These are phyloP conservation scores for Penelope pileata DNA, from an alignment of 2,113 vertebrate species.

Conservation along the genomic window DNA sequence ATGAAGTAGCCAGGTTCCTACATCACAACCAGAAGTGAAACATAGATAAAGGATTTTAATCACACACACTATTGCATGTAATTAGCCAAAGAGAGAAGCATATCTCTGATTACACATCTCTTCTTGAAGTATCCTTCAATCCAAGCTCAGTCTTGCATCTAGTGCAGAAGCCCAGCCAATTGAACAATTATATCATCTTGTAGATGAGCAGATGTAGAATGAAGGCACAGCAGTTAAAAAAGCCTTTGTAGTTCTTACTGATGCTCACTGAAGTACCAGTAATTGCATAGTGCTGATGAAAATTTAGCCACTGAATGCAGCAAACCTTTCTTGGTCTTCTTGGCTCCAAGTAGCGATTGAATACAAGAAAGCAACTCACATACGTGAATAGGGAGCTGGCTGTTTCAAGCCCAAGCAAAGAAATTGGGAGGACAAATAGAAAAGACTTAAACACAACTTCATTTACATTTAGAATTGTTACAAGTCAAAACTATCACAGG, in stretches of 20 bases:
- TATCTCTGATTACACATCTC: not conserved
- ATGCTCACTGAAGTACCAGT: not conserved
- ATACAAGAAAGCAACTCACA: not conserved
- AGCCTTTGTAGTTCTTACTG: not conserved
- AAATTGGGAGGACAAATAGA: not conserved
- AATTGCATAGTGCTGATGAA: not conserved
- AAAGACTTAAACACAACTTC: not conserved
- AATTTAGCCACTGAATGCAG: not conserved
- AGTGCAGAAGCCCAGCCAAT: not conserved
- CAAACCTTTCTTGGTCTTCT: not conserved
- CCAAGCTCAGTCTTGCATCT: not conserved
- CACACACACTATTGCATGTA: not conserved
- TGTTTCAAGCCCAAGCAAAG: not conserved
- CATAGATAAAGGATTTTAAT: not conserved
- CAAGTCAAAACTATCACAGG: not conserved
- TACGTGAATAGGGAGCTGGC: rapidly evolving
- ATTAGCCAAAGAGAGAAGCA: not conserved
- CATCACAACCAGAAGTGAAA: not conserved
- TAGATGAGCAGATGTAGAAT: not conserved
- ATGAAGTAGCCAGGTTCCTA: not conserved
- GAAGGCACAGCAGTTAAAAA: not conserved
- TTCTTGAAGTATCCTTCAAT: not conserved
- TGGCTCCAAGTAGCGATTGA: not conserved
- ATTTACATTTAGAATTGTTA: not conserved
- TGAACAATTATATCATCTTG: not conserved